A percentile compares a stretch with the other conserved stretches of the same genome.
These are phyloP conservation scores for Melanocharis versteri DNA, from an alignment of 2,113 vertebrate genomes.

Conservation along the genomic window DNA sequence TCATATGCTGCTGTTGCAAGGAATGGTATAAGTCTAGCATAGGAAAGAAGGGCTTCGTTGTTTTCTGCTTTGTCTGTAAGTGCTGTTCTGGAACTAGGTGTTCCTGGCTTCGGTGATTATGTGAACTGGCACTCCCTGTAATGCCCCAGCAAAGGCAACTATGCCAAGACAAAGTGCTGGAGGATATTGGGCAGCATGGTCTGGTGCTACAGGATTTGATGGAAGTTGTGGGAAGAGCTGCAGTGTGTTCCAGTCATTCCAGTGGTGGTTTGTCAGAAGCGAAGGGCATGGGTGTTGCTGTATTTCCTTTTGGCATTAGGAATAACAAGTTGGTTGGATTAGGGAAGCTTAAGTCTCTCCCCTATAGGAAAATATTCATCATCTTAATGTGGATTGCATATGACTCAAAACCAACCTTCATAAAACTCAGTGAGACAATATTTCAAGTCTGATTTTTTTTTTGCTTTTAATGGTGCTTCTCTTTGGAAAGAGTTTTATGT, in stretches of 20 bases:
- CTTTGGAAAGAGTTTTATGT: background rate
- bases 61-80: conserved; percentile 26
- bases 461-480: background rate
- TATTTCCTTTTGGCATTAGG: conserved; percentile 54
- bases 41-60: conserved; percentile 38
- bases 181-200: background rate
- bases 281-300: conserved; percentile 50
- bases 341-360: conserved; percentile 46
- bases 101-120: background rate
- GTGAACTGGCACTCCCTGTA: conserved; percentile 35
- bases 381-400: conserved; percentile 22
- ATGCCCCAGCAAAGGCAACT: background rate
- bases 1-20: background rate
- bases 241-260: conserved; percentile 36
- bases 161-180: conserved; percentile 14
- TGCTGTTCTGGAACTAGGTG: conserved; percentile 54
- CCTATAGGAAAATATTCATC: conserved; percentile 62
- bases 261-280: conserved; percentile 36
- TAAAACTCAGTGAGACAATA: conserved; percentile 5
- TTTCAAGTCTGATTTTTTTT: conserved; percentile 35
- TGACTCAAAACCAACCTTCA: conserved; percentile 55
- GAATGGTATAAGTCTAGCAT: background rate
- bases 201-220: conserved; percentile 3
- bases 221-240: conserved; percentile 26
- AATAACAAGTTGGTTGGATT: conserved; percentile 37